Evolutionary conservation across 2,888 invertebrate genomes (phyloP), one percentile per base, ranked within the genome.

Genomic region (Caenorhabditis sp.): DNA sequence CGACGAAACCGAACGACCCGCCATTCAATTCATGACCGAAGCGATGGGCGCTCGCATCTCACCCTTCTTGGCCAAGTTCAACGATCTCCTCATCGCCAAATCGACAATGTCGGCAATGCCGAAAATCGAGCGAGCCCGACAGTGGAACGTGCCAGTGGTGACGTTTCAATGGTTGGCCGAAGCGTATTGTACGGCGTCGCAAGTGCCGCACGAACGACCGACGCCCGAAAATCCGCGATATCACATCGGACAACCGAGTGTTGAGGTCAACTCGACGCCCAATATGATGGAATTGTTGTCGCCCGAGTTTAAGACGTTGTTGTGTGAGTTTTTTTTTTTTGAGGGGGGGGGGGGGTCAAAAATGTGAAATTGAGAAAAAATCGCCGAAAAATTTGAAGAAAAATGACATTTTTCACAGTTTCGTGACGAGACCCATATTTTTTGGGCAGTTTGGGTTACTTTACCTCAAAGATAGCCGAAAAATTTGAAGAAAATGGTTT

Each of bases 131-230:
- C 93, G 93, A 82, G 97, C 97, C 0, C 91, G 93, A 59, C 95
- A 96, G 88, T 95, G 95, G 94, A 92, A 92, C 83, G 93, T 93
- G 50, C 94, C 94, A 0, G 92, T 94, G 1, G 95, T 97, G 0
- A 97, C 95, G 87, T 81, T 71, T 62, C 76, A 78, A 53, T 86
- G 84, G 84, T 66, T 86, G 26, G 74, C 73, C 5, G 82, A 84
- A 49, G 51, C 74, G 2, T 86, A 86, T 58, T 75, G 79, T 4
- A 64, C 57, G 17, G 43, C 24, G 19, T 43, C 49, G n/a, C 58
- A 21, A n/a, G 68, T 74, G 12, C 65, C 69, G n/a, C 54, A 54
- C 10, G 55, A 69, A 31, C 59, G 63, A 2, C 72, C 72, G 19
- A 57, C 60, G 26, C 58, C 64, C 21, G 68, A 62, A 19, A 65